These are phyloP conservation scores for Halichoeres trimaculatus DNA, from an alignment of 2,113 vertebrate species.

Conservation along the genomic window DNA sequence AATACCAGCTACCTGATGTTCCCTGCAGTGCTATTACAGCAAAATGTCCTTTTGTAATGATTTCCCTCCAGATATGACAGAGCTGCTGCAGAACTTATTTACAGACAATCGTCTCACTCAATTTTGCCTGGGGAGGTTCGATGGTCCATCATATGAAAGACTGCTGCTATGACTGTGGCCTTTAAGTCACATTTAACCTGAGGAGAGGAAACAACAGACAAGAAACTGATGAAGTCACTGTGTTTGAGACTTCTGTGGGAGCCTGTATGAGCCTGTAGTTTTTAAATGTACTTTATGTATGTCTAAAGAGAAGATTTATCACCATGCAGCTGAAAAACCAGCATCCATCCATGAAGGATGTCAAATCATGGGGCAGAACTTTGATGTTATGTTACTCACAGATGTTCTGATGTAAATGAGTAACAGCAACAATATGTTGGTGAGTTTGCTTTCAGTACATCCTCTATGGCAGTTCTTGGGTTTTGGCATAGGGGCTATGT, in stretches of 20 bases:
- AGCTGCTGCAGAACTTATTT: slow-evolving; percentile 17
- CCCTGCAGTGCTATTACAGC: slow-evolving; percentile 14
- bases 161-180: neutral
- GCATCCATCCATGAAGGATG: neutral
- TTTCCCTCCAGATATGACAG: slow-evolving; percentile 20
- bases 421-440: no score
- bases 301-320: neutral
- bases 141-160: slow-evolving; percentile 16
- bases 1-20: slow-evolving; percentile 40
- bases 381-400: no score
- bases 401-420: no score
- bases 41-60: slow-evolving; percentile 30
- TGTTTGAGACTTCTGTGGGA: neutral
- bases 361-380: neutral
- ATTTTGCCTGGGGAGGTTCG: slow-evolving; percentile 12
- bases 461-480: no score
- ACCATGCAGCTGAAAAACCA: no score
- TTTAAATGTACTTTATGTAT: neutral
- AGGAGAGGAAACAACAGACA: neutral
- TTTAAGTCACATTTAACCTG: slow-evolving; percentile 6
- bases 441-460: no score
- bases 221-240: no score
- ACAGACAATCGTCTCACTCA: slow-evolving; percentile 27
- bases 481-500: no score
- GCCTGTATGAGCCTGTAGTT: neutral